phyloP scores from a whole-genome alignment of 2,797 vertebrate genomes.

The Picus viridis region DNA sequence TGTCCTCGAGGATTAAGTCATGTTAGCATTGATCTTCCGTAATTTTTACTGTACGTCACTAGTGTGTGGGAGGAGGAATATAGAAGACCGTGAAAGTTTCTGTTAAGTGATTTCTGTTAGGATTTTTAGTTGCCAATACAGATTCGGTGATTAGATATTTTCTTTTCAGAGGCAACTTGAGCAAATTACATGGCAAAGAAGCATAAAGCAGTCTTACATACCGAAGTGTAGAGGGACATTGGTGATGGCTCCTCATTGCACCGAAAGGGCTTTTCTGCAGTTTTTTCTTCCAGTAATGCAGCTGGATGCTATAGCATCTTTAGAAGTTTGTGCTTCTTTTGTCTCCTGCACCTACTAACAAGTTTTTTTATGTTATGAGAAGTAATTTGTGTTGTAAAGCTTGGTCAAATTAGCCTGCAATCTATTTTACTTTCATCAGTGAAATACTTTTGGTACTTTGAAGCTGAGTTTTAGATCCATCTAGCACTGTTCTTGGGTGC shows the following conservation, averaged over 20 bases:
- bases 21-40: neutral
- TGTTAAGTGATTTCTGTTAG: neutral
- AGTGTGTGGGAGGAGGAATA: neutral
- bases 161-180: neutral
- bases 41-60: rapidly evolving
- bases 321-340: neutral
- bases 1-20: neutral
- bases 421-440: neutral
- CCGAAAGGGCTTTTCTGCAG: neutral
- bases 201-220: neutral
- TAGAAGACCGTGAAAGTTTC: neutral
- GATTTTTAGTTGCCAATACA: neutral
- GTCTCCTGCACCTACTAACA: neutral
- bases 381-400: neutral
- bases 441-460: neutral
- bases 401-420: neutral
- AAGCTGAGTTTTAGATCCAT: neutral
- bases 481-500: neutral
- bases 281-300: neutral
- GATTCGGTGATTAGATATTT: neutral
- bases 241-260: neutral
- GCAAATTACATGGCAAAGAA: neutral
- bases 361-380: neutral
- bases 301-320: neutral
- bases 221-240: neutral